Base-by-base conservation (phyloP, 1,140 invertebrate species). In the Eurosta solidaginis region DNA sequence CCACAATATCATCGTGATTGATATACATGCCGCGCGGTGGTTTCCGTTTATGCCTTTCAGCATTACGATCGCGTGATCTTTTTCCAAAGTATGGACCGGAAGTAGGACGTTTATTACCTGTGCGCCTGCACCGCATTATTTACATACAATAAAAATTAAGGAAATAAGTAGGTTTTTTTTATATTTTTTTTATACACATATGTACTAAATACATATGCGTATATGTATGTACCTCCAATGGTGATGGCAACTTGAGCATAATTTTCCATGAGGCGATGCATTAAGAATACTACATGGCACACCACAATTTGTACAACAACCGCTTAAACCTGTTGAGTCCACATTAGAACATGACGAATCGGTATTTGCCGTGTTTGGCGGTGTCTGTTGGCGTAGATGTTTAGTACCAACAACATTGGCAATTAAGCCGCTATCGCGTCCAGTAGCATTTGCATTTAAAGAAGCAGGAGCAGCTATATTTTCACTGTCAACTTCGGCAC, bases 1-100 rank as follows among this genome's bases (percentile, higher is more conserved):
- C 92, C 77, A 95, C 92, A 82, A 98, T 91, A 91, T 98, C 97
- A 88, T 98, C 97, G 88, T 98, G 95, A 91, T 97, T 97, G 87
- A 99, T 94, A 90, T 97, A 96, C 94, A 99, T 97, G 88, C 97
- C 97, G 80, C 95, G 93, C 40, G 97, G 97, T 79, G 97, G 95
- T 86, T 96, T 96, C 84, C 96, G 92, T 89, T 97, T 97, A 90
- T 96, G 93, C 63, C 94, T 92, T 88, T 93, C 92, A 83, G 92
- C 89, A 78, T 89, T 85, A 74, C 82, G 83, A 77, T 89, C 84
- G 9, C 85, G 82, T 76, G 81, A 82, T 77, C 88, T 83, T 82
- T 89, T 89, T 73, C 87, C 85, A 42, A 86, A 87, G 80, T 88
- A 85, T 89, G 93, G 84, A 89, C 94, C 89, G 90, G 90, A 92